Evolutionary conservation across 1,140 invertebrate species (phyloP), one percentile per base, ranked within the genome.

Genomic region (Leptinotarsa lineolata): DNA sequence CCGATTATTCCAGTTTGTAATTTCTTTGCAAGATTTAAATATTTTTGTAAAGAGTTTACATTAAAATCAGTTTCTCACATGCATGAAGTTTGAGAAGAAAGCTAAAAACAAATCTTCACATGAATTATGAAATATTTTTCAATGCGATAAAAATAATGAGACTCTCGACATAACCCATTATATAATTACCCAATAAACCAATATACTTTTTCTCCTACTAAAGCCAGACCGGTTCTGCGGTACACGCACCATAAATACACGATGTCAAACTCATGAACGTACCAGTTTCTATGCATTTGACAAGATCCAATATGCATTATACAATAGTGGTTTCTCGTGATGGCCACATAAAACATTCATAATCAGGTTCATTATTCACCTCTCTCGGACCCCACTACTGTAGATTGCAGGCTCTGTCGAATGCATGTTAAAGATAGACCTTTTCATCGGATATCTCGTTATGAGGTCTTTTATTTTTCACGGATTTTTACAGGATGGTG

Each of bases 181-280:
- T 39, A 39, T 39, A 39, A 39, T 39, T 11, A 39, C 30, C 8
- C 30, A 39, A 39, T 39, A 39, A 39, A 39, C 30, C 30, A 39
- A 39, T 39, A 39, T 0, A 39, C 8, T 39, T 39, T 39, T 39
- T 8, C 30, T 39, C 2, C 30, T 39, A 39, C 30, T 39, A 8
- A 11, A 39, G 30, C 48, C 16, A 18, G 16, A 11, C 18, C 61
- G 59, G 18, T 67, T 65, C 63, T 77, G 66, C 48, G 75, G 74
- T 75, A 76, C 76, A 77, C 75, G 75, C 72, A 73, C 73, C 59
- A 78, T 78, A 79, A 79, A 79, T 79, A 75, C 68, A 72, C 67
- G 70, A 79, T 79, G 78, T 79, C 77, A 76, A 69, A 77, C 72
- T 74, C 73, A 76, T 73, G 77, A 77, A 78, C 72, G 74, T 74